Conservation (phyloP, 2,797 vertebrate genomes). For the Dendrocincla tyrannina region DNA sequence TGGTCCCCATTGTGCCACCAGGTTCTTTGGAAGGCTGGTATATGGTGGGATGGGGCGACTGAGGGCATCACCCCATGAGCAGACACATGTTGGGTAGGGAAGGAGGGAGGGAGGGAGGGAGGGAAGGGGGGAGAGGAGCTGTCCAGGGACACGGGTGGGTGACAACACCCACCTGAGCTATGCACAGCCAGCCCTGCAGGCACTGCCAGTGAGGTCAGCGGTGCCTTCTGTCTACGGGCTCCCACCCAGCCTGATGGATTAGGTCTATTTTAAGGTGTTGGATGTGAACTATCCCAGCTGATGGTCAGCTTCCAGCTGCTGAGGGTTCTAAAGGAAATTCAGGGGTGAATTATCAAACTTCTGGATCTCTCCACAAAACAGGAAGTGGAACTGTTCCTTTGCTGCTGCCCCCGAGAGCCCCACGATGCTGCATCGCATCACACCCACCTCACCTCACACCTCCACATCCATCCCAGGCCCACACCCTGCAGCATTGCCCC, state of each 20-base stretch:
- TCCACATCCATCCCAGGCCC: background rate
- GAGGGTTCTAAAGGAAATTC: background rate
- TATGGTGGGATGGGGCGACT: fast-evolving
- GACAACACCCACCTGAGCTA: background rate
- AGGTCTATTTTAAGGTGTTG: background rate
- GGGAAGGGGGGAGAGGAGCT: background rate
- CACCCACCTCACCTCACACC: background rate
- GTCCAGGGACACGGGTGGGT: fast-evolving
- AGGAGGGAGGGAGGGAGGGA: background rate
- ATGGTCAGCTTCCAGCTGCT: background rate
- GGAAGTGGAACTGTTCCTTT: background rate
- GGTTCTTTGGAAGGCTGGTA: background rate
- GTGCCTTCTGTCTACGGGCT: fast-evolving
- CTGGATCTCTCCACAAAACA: background rate
- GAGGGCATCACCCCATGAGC: fast-evolving
- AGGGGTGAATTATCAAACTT: background rate
- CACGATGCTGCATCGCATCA: fast-evolving
- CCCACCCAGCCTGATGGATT: background rate
- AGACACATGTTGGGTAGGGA: fast-evolving
- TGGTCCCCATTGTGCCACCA: fast-evolving
- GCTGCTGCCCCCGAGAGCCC: background rate
- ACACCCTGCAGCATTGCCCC: background rate
- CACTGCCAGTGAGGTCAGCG: background rate
- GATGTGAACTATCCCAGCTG: background rate
- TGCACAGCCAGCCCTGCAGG: background rate